These are phyloP conservation scores for Eueremaeus valkanovi DNA, from an alignment of 2,888 invertebrate genomes.

Conservation along the genomic window DNA sequence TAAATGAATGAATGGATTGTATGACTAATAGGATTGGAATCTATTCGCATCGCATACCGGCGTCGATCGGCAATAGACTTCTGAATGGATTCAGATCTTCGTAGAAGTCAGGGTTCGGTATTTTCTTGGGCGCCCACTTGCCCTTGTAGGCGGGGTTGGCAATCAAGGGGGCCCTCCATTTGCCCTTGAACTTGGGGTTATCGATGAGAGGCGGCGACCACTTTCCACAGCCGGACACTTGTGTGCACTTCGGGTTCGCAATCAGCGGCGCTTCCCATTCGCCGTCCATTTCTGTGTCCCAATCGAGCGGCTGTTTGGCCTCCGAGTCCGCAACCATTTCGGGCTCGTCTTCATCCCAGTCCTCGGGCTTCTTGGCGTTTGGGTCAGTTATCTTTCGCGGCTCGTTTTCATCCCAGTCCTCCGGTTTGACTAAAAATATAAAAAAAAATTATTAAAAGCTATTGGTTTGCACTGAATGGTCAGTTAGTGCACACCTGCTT, in stretches of 20 bases:
- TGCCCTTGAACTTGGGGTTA: constrained; percentile 91
- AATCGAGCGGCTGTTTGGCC: constrained; percentile 87
- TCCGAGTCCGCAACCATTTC: constrained; percentile 75
- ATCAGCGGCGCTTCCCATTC: constrained; percentile 94
- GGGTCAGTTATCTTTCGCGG: constrained; percentile 84
- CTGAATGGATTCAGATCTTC: constrained; percentile 83
- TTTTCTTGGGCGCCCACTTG: constrained; percentile 62
- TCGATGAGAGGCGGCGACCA: constrained; percentile 80
- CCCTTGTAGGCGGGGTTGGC: constrained; percentile 59
- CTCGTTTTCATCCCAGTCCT: constrained; percentile 75
- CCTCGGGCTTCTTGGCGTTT: constrained; percentile 75
- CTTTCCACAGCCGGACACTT: constrained; percentile 79
- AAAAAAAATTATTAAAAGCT: neutral
- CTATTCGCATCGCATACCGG: constrained; percentile 53
- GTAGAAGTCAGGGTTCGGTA: constrained; percentile 89
- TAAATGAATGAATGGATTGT: too few species aligned
- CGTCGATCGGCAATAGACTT: constrained; percentile 77
- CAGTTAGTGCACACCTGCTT: constrained; percentile 45
- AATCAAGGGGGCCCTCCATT: constrained; percentile 73
- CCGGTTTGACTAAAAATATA: constrained; percentile 41
- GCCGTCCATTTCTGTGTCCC: constrained; percentile 90
- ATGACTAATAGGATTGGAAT: too few species aligned
- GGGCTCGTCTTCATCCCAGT: constrained; percentile 89
- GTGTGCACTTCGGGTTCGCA: constrained; percentile 78
- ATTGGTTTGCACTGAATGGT: neutral